Conservation (phyloP, 2,113 vertebrate genomes). For the Hyperoodon ampullatus region DNA sequence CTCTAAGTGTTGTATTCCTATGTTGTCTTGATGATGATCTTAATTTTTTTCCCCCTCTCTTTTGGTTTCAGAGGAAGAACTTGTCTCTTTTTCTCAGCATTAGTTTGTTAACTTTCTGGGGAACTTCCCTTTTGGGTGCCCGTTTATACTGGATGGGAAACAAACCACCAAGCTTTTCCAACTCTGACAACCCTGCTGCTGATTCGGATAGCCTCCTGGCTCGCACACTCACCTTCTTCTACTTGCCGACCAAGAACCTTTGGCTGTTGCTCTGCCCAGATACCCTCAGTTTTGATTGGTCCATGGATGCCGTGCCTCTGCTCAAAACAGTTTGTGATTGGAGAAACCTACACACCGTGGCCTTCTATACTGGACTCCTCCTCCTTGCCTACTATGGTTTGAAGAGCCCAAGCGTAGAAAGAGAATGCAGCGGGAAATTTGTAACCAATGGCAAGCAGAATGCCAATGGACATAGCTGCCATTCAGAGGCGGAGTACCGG, state of each 20-base stretch:
- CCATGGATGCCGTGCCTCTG: constrained; percentile 98
- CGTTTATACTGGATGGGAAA: constrained; percentile 99
- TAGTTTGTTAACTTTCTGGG: constrained; percentile 92
- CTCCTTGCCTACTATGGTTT: constrained; percentile 90
- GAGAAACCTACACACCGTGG: constrained; percentile 93
- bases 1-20: neutral
- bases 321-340: constrained; percentile 91
- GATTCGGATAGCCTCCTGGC: constrained; percentile 93
- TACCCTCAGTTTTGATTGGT: constrained; percentile 99
- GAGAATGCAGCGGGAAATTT: constrained; percentile 91
- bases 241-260: constrained; percentile 94
- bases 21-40: neutral
- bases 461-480: constrained; percentile 94
- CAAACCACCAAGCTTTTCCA: constrained; percentile 99
- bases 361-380: constrained; percentile 92
- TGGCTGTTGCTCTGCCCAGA: constrained; percentile 97
- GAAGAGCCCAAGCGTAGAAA: constrained; percentile 82
- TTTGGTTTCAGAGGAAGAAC: constrained; percentile 92
- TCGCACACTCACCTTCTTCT: constrained; percentile 93
- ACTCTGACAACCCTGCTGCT: constrained; percentile 98
- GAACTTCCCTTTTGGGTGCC: constrained; percentile 89
- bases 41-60: constrained; percentile 57
- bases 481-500: constrained; percentile 87
- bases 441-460: constrained; percentile 93
- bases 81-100: constrained; percentile 91